Conservation (phyloP, 2,113 vertebrate genomes). For the Copsychus sechellarum region DNA sequence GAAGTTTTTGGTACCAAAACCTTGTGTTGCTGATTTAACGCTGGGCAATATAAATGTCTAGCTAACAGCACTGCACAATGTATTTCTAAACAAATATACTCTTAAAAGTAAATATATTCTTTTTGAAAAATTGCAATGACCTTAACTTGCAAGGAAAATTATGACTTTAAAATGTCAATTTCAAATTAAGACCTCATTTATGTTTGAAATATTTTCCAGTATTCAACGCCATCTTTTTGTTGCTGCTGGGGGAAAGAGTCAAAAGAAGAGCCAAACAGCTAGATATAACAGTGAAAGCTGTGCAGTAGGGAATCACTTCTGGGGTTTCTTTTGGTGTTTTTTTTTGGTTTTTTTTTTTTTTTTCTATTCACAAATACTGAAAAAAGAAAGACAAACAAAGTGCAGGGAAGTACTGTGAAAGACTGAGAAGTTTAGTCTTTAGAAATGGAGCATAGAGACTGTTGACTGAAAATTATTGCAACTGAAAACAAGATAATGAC, state of each 20-base stretch:
- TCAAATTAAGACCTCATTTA: background rate
- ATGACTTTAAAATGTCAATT: background rate
- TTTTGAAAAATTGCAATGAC: background rate
- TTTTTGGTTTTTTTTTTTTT: background rate
- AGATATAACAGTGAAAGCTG: background rate
- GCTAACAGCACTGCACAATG: background rate
- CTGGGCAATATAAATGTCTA: background rate
- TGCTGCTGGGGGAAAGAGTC: background rate
- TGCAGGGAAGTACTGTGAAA: background rate
- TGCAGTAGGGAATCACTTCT: background rate
- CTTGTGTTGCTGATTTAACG: background rate
- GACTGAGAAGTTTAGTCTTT: background rate
- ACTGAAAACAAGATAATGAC: background rate
- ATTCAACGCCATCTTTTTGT: background rate
- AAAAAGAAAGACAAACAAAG: background rate
- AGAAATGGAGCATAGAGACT: background rate
- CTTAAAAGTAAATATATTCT: background rate
- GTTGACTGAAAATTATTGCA: background rate
- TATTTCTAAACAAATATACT: background rate
- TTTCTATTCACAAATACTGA: background rate
- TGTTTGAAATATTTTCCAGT: background rate
- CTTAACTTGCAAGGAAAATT: background rate
- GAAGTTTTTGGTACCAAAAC: background rate
- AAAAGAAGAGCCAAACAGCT: background rate
- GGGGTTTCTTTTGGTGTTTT: too few relatives aligned